These are phyloP conservation scores for Chaetura pelagica DNA, from an alignment of 2,113 vertebrate genomes.

Conservation along the genomic window DNA sequence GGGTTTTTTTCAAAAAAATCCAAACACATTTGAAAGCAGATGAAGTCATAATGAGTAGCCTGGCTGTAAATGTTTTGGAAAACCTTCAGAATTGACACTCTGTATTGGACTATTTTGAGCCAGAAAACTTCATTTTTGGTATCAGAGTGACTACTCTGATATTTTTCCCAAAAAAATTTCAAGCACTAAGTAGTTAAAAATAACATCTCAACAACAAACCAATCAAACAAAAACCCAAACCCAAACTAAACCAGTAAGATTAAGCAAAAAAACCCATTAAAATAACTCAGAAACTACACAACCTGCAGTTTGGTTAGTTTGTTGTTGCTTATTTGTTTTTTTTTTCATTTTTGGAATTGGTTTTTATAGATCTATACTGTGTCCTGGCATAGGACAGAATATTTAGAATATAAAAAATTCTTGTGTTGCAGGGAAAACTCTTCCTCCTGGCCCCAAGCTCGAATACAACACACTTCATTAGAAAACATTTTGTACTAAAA, in stretches of 20 bases:
- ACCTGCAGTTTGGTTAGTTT: neutral
- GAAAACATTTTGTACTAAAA: neutral
- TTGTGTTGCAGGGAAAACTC: neutral
- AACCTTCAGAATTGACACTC: neutral
- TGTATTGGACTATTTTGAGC: neutral
- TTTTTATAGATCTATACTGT: neutral
- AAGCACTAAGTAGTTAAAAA: neutral
- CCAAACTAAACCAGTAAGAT: neutral
- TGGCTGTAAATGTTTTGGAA: neutral
- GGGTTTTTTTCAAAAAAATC: accelerated
- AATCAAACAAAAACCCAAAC: too few relatives aligned
- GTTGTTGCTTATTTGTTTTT: too few relatives aligned
- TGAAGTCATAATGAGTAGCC: neutral
- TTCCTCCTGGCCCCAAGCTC: neutral
- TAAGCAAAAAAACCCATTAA: neutral
- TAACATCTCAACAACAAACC: too few relatives aligned
- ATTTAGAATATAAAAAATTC: neutral
- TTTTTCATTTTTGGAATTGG: accelerated
- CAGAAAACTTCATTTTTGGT: neutral
- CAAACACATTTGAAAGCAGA: neutral
- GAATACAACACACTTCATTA: neutral
- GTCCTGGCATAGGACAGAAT: neutral
- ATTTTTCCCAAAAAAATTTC: neutral
- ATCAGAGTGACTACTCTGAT: neutral
- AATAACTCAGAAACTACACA: neutral